Evolutionary conservation across 2,888 invertebrate species (phyloP), one percentile per base, ranked within the genome.

Genomic region (Dimorphilus gyrociliatus): DNA sequence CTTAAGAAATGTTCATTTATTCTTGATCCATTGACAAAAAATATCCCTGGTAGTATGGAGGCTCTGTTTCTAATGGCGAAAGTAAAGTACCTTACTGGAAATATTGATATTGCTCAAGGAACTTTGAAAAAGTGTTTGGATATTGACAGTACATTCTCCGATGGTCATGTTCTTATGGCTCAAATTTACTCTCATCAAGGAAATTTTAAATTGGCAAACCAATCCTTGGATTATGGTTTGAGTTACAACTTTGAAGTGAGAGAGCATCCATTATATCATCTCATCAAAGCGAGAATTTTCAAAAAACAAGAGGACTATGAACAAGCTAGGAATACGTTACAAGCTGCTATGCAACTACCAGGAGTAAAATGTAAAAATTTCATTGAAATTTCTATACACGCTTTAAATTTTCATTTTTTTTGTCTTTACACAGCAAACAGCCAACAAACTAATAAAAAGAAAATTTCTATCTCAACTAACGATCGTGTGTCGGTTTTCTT

Each of bases 201-300:
- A 33, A 63, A 66, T 44, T 80, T 72, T 47, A 71, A 76, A 13
- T 72, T 77, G 51, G 90, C 90, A 0, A 72, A 78, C 8, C 82
- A 85, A 55, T 76, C 76, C 32, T 65, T 94, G 26, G 90, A 92
- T 64, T 72, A 80, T 41, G 85, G 82, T 33, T 66, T 92, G 10
- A 86, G 86, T 51, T 79, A 81, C 51, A 82, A 90, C 60, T 90
- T 94, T 54, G 77, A 81, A 63, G 77, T 92, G 0, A 68, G 88
- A 40, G 86, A 90, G 36, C 78, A 81, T 60, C 81, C 88, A 0
- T 68, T 85, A 55, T 94, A 84, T 54, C 82, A 88, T 63, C 71
- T 86, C 38, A 72, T 88, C 1, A 73, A 75, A 42, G 88, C 86
- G 1, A 69, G 81, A 16, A 75, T 90, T 28, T 72, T 80, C 41